Evolutionary conservation across 2,797 vertebrate species (phyloP).

Genomic region (Catostomus latipinnis): DNA sequence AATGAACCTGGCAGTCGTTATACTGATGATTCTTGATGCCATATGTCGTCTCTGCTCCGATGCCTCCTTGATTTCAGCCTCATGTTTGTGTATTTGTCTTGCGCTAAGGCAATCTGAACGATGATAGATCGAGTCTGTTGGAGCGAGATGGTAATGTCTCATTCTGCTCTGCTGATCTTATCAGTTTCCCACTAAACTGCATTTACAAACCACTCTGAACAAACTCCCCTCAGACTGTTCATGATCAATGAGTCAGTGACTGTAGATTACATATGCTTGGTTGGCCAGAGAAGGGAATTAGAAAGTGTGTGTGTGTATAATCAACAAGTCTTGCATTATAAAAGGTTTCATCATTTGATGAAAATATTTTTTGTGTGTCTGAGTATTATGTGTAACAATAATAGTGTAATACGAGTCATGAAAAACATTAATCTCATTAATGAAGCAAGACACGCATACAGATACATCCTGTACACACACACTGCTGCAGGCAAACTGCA

Average conservation of each 20-base stretch:
- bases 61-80: conserved; percentile 2
- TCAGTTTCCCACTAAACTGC: conserved; percentile 24
- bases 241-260: conserved; percentile 44
- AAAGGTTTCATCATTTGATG: neutral
- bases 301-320: neutral
- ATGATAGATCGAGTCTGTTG: conserved; percentile 45
- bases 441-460: neutral
- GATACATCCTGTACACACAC: neutral
- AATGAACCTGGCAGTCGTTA: neutral
- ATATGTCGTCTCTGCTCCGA: neutral
- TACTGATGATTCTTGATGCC: conserved; percentile 1
- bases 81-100: conserved; percentile 41
- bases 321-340: neutral
- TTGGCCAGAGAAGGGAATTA: neutral
- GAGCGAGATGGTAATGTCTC: conserved; percentile 26
- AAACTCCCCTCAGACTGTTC: conserved; percentile 30
- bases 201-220: conserved; percentile 3
- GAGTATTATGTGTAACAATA: neutral
- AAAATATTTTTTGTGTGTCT: neutral
- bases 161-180: conserved; percentile 40
- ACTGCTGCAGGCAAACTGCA: neutral
- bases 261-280: neutral
- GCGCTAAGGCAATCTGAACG: conserved; percentile 26
- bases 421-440: neutral
- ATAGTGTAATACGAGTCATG: neutral